Base-by-base conservation (phyloP, 2,113 vertebrate genomes). In the Myrmophylax atrothorax region DNA sequence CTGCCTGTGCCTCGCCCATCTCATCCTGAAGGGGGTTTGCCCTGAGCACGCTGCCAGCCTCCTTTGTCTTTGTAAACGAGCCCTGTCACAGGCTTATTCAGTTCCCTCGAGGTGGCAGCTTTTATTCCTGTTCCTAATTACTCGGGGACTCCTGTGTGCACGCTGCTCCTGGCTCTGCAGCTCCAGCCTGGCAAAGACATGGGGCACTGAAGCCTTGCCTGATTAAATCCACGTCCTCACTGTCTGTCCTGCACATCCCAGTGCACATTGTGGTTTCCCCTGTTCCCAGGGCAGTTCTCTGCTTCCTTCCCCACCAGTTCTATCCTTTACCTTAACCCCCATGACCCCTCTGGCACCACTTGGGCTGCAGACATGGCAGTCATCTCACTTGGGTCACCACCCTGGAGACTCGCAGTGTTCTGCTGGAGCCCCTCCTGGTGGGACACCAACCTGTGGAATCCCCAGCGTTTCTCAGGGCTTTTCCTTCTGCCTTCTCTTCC, bases 1-100 rank as follows among this genome's bases (percentile, higher is more conserved):
- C 80, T 38, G 69, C 37, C 33, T 14, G 44, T 5, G 6, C 60
- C 17, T 11, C 7, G 0, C n/a, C 58, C 1, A 0, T 42, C 49
- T 47, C 9, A 1, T 10, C 25, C 49, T n/a, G 0, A 6, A 35
- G 29, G 37, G 13, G 14, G 9, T 37, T 62, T 4, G 4, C 22
- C n/a, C 10, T 0, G 0, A 17, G 23, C 1, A 1, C 0, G 1
- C 62, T 31, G 53, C 37, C 10, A 1, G 3, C 22, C 23, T 11
- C 29, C 2, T 28, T 50, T 16, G 33, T 40, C 52, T 25, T 20
- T 35, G 46, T 2, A 3, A 60, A 15, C 1, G 40, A 85, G 76
- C 10, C 26, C 80, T 16, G 59, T 14, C 40, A 3, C n/a, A 13
- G 59, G 58, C 44, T 29, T 4, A 0, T 6, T 31, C 16, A 6